Base-by-base conservation (phyloP, 2,797 vertebrate species). In the Rhinophrynus dorsalis region DNA sequence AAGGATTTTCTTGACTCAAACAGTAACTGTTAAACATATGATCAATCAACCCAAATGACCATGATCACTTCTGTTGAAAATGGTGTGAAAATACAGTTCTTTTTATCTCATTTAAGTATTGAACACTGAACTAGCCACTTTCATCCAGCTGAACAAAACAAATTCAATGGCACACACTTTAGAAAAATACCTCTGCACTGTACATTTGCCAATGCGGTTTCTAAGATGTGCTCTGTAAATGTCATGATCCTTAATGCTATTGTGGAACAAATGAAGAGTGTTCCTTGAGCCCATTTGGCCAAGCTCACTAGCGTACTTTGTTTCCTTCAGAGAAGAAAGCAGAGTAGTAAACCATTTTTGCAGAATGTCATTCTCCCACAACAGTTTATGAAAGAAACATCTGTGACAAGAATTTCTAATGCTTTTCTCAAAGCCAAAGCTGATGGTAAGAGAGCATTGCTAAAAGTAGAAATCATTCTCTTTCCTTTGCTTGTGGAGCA, bases 331-430 rank as follows among this genome's bases (percentile, higher is more conserved):
- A 89, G 87, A 89, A 89, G 86, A 89, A 89, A 89, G 85, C 78
- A 80, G 81, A 85, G 87, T 86, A 86, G 87, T 85, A 87, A 89
- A 89, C 83, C 86, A 86, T 90, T 88, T 89, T 88, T 87, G 83
- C 83, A 90, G 85, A 86, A 90, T 84, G 89, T 87, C 85, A 86
- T 90, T 92, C 91, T 91, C 88, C 83, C 85, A 84, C 86, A 90
- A 89, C 81, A 83, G 89, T 91, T 90, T 92, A 92, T 90, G 89
- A 93, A 93, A 92, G 91, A 91, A 90, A 89, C 90, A 91, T 92
- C 89, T 92, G 92, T 93, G 91, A 90, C 86, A 86, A 86, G 90
- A 92, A 92, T 94, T 84, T 89, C 78, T 91, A 90, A 91, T 89
- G 86, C 83, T 85, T 82, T 86, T 85, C 83, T 85, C 82, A 89